Percentiles rank a stretch among this genome's conserved stretches.
These are phyloP conservation scores for Paratilapia polleni DNA, from an alignment of 2,113 vertebrate species.

Conservation along the genomic window DNA sequence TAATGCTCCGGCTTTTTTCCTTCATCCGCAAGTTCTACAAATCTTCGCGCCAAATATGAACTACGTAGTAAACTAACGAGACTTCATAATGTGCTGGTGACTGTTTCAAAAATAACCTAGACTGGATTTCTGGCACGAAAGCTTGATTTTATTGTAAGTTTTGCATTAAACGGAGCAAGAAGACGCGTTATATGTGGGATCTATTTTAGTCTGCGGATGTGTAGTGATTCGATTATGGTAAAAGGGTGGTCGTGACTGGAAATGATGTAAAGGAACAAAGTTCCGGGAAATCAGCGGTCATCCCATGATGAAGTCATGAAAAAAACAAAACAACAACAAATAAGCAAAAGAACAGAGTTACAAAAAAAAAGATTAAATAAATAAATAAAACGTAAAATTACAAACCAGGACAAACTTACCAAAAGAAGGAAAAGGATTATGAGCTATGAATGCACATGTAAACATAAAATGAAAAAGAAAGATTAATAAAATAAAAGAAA, in stretches of 20 bases:
- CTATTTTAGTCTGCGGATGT: slow-evolving; percentile 32
- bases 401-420: no score
- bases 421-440: not conserved
- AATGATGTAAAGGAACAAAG: slow-evolving; percentile 49
- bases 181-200: fast-evolving
- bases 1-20: not conserved
- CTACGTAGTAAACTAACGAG: not conserved
- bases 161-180: fast-evolving
- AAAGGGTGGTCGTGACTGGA: slow-evolving; percentile 38
- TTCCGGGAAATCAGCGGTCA: slow-evolving; percentile 38
- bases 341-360: not conserved
- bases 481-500: no score
- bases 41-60: slow-evolving; percentile 23
- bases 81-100: fast-evolving
- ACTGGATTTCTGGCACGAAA: fast-evolving
- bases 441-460: not conserved
- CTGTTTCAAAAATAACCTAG: fast-evolving
- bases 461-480: not conserved
- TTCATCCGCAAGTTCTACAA: slow-evolving; percentile 2
- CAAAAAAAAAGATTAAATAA: not conserved
- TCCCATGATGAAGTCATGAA: not conserved
- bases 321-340: slow-evolving; percentile 11
- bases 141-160: fast-evolving
- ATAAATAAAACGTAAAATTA: not conserved
- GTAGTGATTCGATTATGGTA: fast-evolving